These are phyloP conservation scores for Copsychus sechellarum DNA, from an alignment of 2,113 vertebrate genomes.

Conservation along the genomic window DNA sequence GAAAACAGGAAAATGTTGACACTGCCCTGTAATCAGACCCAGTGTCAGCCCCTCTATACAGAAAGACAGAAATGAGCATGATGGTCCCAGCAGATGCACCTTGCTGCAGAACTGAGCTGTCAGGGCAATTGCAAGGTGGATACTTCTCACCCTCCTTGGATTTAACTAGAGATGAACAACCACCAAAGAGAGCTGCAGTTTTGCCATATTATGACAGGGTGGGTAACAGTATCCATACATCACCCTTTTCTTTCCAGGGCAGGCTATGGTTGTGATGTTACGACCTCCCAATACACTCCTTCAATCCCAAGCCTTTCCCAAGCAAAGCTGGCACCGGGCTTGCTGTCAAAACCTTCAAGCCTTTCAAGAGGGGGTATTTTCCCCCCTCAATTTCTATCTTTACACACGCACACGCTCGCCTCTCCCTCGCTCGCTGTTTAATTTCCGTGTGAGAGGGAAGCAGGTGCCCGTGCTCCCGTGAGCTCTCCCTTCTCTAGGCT, in stretches of 20 bases:
- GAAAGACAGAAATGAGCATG: not conserved
- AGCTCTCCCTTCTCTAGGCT: constrained; percentile 73
- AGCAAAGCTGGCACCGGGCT: not conserved
- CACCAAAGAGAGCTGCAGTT: not conserved
- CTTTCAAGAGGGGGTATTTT: not conserved
- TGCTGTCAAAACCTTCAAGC: not conserved
- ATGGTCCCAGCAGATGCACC: not conserved
- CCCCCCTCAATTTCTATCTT: constrained; percentile 46
- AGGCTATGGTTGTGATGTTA: rapidly evolving
- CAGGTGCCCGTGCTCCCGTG: constrained; percentile 79
- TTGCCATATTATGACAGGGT: not conserved
- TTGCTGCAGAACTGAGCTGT: not conserved
- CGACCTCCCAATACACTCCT: rapidly evolving
- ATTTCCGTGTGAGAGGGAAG: constrained; percentile 79
- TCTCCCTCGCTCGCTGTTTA: constrained; percentile 66
- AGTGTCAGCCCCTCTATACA: rapidly evolving
- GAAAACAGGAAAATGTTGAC: not conserved
- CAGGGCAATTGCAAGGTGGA: not conserved
- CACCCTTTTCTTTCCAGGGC: not conserved
- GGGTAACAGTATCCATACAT: not conserved
- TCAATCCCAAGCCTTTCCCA: not conserved
- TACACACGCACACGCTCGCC: constrained; percentile 8
- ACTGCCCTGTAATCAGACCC: not conserved
- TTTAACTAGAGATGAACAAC: not conserved
- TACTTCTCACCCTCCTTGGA: not conserved